Evolutionary conservation across 2,113 vertebrate genomes (phyloP), one percentile per base, ranked within the genome.

Genomic region (Picathartes gymnocephalus): DNA sequence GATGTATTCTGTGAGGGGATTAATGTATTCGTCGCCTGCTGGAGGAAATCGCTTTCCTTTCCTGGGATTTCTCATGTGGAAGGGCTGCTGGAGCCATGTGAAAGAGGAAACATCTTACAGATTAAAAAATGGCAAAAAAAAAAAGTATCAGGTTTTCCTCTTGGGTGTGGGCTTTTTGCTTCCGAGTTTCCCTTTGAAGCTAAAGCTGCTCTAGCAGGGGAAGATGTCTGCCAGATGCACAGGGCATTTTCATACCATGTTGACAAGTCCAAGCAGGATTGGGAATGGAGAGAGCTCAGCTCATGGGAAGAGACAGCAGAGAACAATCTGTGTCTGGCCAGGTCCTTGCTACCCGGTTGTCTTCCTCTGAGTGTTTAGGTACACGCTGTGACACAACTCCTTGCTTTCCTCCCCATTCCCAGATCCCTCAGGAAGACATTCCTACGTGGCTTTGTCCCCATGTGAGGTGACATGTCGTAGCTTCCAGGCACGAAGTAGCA

Each of bases 181-280:
- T 96, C 91, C 6, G 7, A 86, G 82, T 91, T 88, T 86, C 60
- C 62, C 80, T 93, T 94, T 95, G 93, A 95, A 95, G 88, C 58
- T 80, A 62, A 66, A 91, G 73, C 83, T 78, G 85, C 42, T 71
- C 35, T 51, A 8, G 39, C 57, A 88, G 73, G 40, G 57, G 37
- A 81, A 76, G 40, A 61, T 91, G 77, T 57, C 78, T 87, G 78
- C 90, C 68, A 69, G 83, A 91, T 70, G 70, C 69, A 56, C 45
- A 3, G 70, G 90, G 87, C 65, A 91, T 81, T 92, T 76, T 81
- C 83, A 78, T 77, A 82, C 58, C 72, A 7, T 10, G 33, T 65
- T 83, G 53, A 58, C 54, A 79, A 69, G 79, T 70, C 71, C 44
- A 54, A 58, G 48, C 76, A 81, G 81, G 87, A 45, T 1, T 31